Percentiles rank a stretch among this genome's conserved stretches.
Conservation (phyloP, 1,140 invertebrate genomes). For the Stegodyphus mimosarum region DNA sequence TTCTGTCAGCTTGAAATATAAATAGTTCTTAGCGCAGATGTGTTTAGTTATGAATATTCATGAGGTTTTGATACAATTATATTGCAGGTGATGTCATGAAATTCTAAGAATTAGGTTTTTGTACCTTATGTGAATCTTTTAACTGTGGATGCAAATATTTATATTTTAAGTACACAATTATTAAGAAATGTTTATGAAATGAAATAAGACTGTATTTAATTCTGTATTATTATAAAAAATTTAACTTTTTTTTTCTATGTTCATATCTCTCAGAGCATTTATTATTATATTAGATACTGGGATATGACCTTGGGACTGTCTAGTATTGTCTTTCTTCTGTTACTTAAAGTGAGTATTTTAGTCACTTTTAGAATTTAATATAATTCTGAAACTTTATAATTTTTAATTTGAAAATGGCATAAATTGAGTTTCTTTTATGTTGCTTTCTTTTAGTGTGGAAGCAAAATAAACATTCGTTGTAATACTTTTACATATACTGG, state of each 20-base stretch:
- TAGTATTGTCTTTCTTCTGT: slow-evolving; percentile 56
- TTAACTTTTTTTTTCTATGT: no score
- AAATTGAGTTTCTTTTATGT: no score
- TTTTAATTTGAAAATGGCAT: no score
- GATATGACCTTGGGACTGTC: slow-evolving; percentile 64
- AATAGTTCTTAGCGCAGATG: no score
- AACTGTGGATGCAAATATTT: no score
- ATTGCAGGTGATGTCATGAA: no score
- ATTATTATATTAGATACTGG: slow-evolving; percentile 35
- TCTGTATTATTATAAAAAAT: background rate
- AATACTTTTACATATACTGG: background rate
- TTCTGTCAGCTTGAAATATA: no score
- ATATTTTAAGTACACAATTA: background rate
- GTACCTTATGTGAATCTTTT: no score
- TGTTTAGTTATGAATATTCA: no score
- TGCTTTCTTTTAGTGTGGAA: slow-evolving; percentile 32
- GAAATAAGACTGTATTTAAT: background rate
- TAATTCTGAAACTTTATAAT: no score
- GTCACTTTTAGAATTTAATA: background rate
- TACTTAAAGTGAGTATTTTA: slow-evolving; percentile 59
- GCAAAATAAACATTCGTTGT: slow-evolving; percentile 9
- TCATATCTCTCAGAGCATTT: background rate
- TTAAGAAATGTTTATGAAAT: background rate
- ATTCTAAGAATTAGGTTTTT: no score
- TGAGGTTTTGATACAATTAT: no score